Evolutionary conservation across 2,888 invertebrate genomes (phyloP).

Genomic region (Volucella bombylans): DNA sequence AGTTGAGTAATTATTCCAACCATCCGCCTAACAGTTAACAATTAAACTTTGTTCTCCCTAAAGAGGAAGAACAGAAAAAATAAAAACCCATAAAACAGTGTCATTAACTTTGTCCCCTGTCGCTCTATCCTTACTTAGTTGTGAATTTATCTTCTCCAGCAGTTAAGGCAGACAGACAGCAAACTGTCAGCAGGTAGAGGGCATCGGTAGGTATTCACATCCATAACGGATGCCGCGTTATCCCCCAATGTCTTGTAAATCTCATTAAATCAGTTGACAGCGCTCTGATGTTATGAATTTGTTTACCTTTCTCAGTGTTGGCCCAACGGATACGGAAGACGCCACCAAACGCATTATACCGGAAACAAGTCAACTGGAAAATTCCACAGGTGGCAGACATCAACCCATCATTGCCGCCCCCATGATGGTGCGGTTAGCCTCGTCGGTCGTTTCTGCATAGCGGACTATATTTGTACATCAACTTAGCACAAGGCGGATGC

Average conservation of each 20-base stretch:
- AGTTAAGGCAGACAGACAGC: conserved; percentile 55
- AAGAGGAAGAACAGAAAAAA: too few species aligned
- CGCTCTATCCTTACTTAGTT: neutral
- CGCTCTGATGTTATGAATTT: conserved; percentile 55
- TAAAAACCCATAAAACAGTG: conserved; percentile 25
- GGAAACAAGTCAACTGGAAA: conserved; percentile 64
- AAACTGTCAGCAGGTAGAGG: conserved; percentile 36
- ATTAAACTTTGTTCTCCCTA: conserved; percentile 52
- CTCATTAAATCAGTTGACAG: conserved; percentile 69
- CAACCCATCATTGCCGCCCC: too few species aligned
- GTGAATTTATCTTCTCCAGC: conserved; percentile 5
- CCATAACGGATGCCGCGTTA: conserved; percentile 45
- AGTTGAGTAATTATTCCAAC: conserved; percentile 62
- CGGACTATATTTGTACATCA: conserved; percentile 51
- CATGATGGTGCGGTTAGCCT: neutral
- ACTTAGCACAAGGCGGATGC: neutral
- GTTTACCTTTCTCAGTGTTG: conserved; percentile 51
- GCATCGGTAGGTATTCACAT: conserved; percentile 7
- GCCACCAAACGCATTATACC: conserved; percentile 44
- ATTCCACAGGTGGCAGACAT: conserved; percentile 57
- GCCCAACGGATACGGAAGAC: conserved; percentile 15
- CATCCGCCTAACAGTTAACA: conserved; percentile 52
- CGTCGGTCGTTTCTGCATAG: conserved; percentile 24
- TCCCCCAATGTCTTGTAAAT: conserved; percentile 69
- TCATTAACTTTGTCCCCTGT: conserved; percentile 29